Conservation (phyloP, 2,888 invertebrate genomes). For the Lepidocyrtoides sp. region DNA sequence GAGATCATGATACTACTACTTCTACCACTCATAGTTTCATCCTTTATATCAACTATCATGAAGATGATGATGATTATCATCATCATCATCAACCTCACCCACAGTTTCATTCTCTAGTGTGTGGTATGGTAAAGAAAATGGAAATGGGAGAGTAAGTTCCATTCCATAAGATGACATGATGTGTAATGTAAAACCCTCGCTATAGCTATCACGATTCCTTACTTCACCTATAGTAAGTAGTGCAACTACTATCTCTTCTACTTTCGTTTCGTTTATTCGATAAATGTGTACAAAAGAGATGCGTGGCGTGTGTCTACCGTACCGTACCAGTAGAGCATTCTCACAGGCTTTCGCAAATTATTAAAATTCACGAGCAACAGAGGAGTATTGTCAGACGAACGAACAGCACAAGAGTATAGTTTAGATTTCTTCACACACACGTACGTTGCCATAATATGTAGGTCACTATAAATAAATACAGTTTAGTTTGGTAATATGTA, state of each 20-base stretch:
- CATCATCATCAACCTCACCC: neutral
- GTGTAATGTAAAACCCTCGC: neutral
- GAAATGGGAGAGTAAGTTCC: neutral
- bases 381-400: neutral
- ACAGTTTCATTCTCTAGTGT: too few species aligned
- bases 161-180: neutral
- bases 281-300: neutral
- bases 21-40: neutral
- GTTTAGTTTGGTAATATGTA: neutral
- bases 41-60: neutral
- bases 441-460: neutral
- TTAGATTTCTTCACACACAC: constrained; percentile 15
- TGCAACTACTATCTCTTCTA: neutral
- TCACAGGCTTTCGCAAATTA: neutral
- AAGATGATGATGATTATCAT: neutral
- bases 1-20: constrained; percentile 2
- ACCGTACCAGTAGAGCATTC: neutral
- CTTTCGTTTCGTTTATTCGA: neutral
- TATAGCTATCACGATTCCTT: neutral
- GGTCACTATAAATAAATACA: constrained; percentile 42
- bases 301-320: neutral
- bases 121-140: too few species aligned
- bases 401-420: neutral
- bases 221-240: too few species aligned
- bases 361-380: constrained; percentile 27